These are phyloP conservation scores for Catonia carolina DNA, from an alignment of 2,888 invertebrate genomes.

Conservation along the genomic window DNA sequence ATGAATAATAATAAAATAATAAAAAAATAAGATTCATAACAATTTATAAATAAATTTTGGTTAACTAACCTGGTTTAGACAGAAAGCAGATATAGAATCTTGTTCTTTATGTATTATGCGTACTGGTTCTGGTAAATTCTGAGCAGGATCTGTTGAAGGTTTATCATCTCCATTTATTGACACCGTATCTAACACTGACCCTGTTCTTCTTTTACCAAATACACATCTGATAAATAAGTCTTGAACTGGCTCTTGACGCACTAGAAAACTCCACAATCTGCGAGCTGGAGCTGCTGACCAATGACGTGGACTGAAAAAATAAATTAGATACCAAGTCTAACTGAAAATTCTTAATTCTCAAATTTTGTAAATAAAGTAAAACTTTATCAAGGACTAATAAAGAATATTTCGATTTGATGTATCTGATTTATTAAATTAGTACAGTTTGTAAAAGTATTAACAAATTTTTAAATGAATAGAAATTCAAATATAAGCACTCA, in stretches of 20 bases:
- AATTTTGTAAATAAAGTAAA: too few relatives aligned
- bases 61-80: constrained; percentile 76
- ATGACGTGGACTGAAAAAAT: constrained; percentile 49
- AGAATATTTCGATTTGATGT: not conserved
- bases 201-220: constrained; percentile 60
- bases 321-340: not conserved
- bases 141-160: not conserved
- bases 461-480: not conserved
- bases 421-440: not conserved
- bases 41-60: too few relatives aligned
- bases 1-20: too few relatives aligned
- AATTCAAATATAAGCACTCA: constrained; percentile 40
- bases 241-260: constrained; percentile 86
- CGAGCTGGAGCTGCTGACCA: constrained; percentile 68
- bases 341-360: too few relatives aligned
- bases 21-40: too few relatives aligned
- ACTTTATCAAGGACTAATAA: not conserved
- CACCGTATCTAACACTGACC: constrained; percentile 5
- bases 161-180: not conserved
- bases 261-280: constrained; percentile 88
- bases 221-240: constrained; percentile 93
- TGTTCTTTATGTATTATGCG: constrained; percentile 98
- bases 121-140: constrained; percentile 65
- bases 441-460: not conserved
- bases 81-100: constrained; percentile 96